These are phyloP conservation scores for Pocillopora grandis DNA, from an alignment of 92 coral and sea anemone genomes.

Conservation along the genomic window DNA sequence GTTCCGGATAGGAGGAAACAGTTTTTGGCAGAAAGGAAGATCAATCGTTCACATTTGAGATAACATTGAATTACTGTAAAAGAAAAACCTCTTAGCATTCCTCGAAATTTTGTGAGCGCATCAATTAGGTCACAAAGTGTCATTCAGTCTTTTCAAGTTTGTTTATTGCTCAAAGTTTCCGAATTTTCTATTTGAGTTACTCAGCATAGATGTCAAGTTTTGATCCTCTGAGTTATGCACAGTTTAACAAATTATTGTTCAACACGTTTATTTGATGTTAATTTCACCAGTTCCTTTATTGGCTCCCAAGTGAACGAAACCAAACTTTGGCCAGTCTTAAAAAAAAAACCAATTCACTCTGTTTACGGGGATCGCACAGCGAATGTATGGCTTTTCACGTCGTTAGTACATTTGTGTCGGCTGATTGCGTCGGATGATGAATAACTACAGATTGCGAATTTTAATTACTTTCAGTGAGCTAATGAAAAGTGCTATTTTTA, in stretches of 20 bases:
- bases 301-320: not conserved
- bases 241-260: slow-evolving; percentile 14
- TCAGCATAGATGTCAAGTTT: slow-evolving; percentile 9
- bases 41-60: not conserved
- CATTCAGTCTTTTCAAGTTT: not conserved
- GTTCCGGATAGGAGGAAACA: not conserved
- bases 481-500: not conserved
- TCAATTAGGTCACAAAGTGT: not conserved
- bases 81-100: not conserved
- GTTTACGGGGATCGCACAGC: not conserved
- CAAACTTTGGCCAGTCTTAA: not conserved
- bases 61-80: not conserved
- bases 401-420: not conserved
- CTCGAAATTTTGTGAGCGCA: not conserved
- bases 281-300: slow-evolving; percentile 8
- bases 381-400: not conserved
- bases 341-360: not conserved
- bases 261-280: slow-evolving; percentile 11
- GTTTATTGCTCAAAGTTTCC: slow-evolving; percentile 6
- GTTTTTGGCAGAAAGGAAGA: not conserved
- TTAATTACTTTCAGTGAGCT: not conserved
- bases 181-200: slow-evolving; percentile 8
- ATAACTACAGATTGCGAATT: slow-evolving; percentile 1
- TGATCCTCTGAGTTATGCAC: slow-evolving; percentile 2
- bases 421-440: not conserved